These are phyloP conservation scores for Struthidea cinerea DNA, from an alignment of 2,113 vertebrate genomes.

Conservation along the genomic window DNA sequence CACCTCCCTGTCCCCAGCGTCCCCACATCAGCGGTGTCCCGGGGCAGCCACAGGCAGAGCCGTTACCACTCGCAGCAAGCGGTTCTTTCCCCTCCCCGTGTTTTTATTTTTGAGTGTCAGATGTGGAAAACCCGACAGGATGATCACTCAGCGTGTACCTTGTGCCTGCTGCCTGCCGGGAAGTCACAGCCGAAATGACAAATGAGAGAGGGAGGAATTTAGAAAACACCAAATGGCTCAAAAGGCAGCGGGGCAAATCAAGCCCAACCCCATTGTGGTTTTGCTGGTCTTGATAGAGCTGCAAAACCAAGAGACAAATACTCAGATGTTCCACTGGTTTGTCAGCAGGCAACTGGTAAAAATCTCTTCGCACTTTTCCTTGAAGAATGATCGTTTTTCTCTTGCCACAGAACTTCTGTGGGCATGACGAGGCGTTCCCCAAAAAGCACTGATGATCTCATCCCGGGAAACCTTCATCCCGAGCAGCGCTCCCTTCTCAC, in stretches of 20 bases:
- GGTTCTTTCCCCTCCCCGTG: background rate
- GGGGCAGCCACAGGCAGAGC: background rate
- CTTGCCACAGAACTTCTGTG: slow-evolving; percentile 1
- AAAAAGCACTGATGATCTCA: slow-evolving; percentile 7
- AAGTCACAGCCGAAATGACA: background rate
- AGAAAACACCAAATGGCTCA: background rate
- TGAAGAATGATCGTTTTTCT: background rate
- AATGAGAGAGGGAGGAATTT: background rate
- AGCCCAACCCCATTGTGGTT: background rate
- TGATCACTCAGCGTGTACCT: slow-evolving; percentile 14
- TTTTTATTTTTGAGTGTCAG: background rate
- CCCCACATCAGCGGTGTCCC: background rate
- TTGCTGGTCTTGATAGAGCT: background rate
- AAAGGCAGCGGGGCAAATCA: background rate
- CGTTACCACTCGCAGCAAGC: background rate
- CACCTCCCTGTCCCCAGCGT: accelerated
- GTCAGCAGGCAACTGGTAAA: slow-evolving; percentile 35
- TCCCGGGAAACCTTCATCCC: background rate
- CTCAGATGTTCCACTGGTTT: slow-evolving; percentile 38
- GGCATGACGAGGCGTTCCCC: background rate
- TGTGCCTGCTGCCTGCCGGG: slow-evolving; percentile 28
- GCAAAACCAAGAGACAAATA: background rate
- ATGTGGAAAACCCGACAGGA: slow-evolving; percentile 22
- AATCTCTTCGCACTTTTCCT: slow-evolving; percentile 31
- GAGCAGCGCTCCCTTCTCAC: background rate